Base-by-base conservation (phyloP, 2,797 vertebrate species). In the Tenualosa thibaudeaui region DNA sequence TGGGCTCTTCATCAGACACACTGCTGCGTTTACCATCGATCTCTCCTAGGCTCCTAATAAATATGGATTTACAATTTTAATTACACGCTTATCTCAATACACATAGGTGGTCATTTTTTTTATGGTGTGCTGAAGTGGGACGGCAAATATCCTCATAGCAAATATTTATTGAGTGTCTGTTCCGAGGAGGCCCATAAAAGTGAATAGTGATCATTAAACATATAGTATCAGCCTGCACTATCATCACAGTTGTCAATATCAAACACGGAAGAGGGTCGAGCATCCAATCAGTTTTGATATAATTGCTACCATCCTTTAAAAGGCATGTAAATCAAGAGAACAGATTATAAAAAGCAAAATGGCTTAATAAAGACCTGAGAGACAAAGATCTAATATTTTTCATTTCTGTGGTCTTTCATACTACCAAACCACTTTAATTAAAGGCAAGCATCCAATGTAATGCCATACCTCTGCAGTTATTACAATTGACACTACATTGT, bases 31-130 rank as follows among this genome's bases (percentile, higher is more conserved):
- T 90, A 89, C 88, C 75, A 91, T 92, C 91, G 90, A 87, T 90
- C 91, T 92, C 88, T 82, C 89, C 89, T 81, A 86, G 86, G 88
- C 89, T 89, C 92, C 93, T 94, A 92, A 93, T 94, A 95, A 93
- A 94, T 94, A 94, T 93, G 93, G 93, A 94, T 95, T 95, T 93
- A 92, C 89, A 88, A 91, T 94, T 94, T 94, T 94, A 94, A 95
- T 95, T 93, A 94, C 91, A 93, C 90, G 90, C 92, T 94, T 93
- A 94, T 95, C 93, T 94, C 91, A 94, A 94, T 93, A 91, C 92
- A 93, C 93, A 92, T 88, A 92, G 92, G 93, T 92, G 90, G 87
- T 87, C 53, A 84, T 22, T 88, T 22, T 88, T 22, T 88, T 95
- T 93, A 95, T 91, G 86, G 90, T 93, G 94, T 94, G 94, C 94